A percentile compares a stretch with the other conserved stretches of the same genome.
phyloP scores from a whole-genome alignment of 2,888 invertebrate genomes.

The Cheilosia pagana region DNA sequence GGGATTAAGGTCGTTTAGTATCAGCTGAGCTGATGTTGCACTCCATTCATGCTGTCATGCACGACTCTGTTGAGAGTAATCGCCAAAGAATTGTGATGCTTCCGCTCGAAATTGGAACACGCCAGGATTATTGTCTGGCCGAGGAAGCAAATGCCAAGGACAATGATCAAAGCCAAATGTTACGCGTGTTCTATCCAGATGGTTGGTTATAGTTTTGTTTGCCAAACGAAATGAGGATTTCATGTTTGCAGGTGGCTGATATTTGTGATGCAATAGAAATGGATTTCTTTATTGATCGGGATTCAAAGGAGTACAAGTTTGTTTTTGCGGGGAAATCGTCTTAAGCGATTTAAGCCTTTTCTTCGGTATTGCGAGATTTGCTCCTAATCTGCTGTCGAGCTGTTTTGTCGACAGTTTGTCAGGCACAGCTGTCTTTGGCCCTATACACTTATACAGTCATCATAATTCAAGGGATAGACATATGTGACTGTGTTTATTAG shows the following conservation, averaged over 20 bases:
- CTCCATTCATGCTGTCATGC: conserved; percentile 33
- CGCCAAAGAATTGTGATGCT: conserved; percentile 32
- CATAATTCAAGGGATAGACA: too few relatives aligned
- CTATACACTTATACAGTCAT: too few relatives aligned
- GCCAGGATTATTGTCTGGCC: conserved; percentile 42
- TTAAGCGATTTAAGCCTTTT: conserved; percentile 8
- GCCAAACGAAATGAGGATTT: conserved; percentile 13
- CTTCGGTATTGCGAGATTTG: neutral
- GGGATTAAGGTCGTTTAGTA: conserved; percentile 24
- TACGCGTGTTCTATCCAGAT: conserved; percentile 9
- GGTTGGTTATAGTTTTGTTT: neutral
- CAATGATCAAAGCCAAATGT: neutral
- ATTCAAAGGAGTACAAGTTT: conserved; percentile 32
- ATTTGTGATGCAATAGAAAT: neutral
- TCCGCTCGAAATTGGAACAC: conserved; percentile 54
- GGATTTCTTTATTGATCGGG: neutral
- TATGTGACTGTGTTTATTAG: too few relatives aligned
- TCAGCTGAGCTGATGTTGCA: neutral
- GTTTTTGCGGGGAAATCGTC: conserved; percentile 32
- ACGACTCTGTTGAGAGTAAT: conserved; percentile 20
- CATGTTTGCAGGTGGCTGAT: conserved; percentile 28
- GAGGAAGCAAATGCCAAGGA: conserved; percentile 23
- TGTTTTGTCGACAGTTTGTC: neutral
- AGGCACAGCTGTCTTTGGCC: too few relatives aligned
- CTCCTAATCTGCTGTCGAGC: neutral